Evolutionary conservation across 1,140 invertebrate genomes (phyloP), one percentile per base, ranked within the genome.

Genomic region (Steinernema feltiae): DNA sequence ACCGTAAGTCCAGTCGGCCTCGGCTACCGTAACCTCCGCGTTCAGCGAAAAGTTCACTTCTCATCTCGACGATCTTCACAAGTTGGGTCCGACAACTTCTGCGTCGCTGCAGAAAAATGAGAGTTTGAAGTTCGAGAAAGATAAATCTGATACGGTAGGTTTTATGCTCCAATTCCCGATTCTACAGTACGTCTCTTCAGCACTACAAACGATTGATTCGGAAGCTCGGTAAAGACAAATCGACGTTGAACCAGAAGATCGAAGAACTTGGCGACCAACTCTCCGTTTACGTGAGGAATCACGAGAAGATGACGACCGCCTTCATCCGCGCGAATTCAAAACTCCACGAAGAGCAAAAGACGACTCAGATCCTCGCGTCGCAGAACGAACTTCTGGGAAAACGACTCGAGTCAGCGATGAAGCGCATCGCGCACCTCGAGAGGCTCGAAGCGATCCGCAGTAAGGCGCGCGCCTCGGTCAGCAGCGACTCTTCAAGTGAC

Each of bases 201-300:
- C 53, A 63, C 53, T 63, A 63, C 53, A 63, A 63, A 63, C 53
- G 53, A 15, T 3, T 63, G 7, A 21, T 27, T 3, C 53, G 53
- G 2, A 63, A 63, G 24, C 53, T 63, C 53, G 53, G 53, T 27
- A 63, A 63, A 63, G 53, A 63, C 53, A 63, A 15, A 27, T 63
- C 53, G 2, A 21, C 24, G 3, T 21, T 63, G 15, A 63, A 63
- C 24, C 53, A 63, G 53, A 63, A 63, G 53, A 63, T 63, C 24
- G 53, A 63, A 27, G 53, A 63, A 15, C 53, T 63, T 27, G 7
- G 3, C 15, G 53, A 63, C 15, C 53, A 63, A 27, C 53, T 63
- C 15, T 63, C 53, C 12, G 24, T 63, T 27, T 63, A 63, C 53
- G 24, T 63, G 3, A 7, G 53, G 15, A 63, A 63, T 63, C 53